These are phyloP conservation scores for Tuta absoluta DNA, from an alignment of 2,888 invertebrate genomes.

Conservation along the genomic window DNA sequence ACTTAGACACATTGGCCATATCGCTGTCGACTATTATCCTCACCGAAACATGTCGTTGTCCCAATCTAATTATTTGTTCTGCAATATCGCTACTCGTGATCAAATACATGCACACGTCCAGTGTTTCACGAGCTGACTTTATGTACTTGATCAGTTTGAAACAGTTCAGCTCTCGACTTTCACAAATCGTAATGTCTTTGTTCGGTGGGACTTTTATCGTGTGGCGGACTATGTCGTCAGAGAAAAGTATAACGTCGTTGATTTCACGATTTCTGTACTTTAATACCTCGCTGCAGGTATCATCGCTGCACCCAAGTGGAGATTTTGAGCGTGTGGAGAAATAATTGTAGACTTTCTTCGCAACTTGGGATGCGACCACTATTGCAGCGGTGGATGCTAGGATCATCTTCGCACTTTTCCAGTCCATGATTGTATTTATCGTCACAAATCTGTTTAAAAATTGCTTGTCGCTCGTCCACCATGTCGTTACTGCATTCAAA, in stretches of 20 bases:
- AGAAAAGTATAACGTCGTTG: constrained; percentile 75
- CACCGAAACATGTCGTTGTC: constrained; percentile 72
- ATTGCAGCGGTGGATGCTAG: constrained; percentile 71
- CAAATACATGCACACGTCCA: constrained; percentile 77
- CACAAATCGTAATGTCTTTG: constrained; percentile 64
- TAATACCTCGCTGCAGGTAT: constrained; percentile 58
- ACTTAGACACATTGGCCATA: constrained; percentile 73
- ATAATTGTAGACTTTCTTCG: constrained; percentile 65
- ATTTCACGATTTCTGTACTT: constrained; percentile 67
- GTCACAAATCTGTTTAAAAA: constrained; percentile 43
- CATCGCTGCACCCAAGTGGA: constrained; percentile 46
- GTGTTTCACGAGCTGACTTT: constrained; percentile 73
- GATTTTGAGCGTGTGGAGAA: constrained; percentile 42
- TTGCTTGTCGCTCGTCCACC: constrained; percentile 57
- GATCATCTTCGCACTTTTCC: constrained; percentile 70
- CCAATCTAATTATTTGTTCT: constrained; percentile 72
- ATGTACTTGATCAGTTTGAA: constrained; percentile 74
- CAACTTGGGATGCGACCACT: constrained; percentile 68
- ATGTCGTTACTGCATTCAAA: constrained; percentile 63
- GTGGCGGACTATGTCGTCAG: constrained; percentile 67
- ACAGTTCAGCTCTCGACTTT: constrained; percentile 72
- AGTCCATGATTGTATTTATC: constrained; percentile 57
- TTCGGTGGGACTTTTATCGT: constrained; percentile 65
- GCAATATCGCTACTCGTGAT: constrained; percentile 74
- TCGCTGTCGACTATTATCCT: constrained; percentile 75